Evolutionary conservation across 2,888 invertebrate species (phyloP).

Genomic region (Brachylomia viminalis): DNA sequence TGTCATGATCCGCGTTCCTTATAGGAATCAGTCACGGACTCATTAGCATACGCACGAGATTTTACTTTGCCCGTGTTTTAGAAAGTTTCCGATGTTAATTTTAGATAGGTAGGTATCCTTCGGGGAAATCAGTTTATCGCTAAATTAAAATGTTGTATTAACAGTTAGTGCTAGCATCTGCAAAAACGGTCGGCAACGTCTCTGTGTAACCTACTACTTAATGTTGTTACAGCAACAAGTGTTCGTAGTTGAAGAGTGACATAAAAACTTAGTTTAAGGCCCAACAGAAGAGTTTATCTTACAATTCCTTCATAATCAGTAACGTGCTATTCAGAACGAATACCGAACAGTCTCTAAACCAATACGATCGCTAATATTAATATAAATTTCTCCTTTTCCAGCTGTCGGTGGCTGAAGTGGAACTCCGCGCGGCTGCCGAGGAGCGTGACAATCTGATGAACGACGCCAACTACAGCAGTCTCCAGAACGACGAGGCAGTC

Average conservation of each 20-base stretch:
- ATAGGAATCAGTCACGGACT: slow-evolving; percentile 17
- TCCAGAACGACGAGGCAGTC: slow-evolving; percentile 95
- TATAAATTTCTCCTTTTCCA: slow-evolving; percentile 70
- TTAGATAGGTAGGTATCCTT: background rate
- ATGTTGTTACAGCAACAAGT: no score
- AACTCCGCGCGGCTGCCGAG: slow-evolving; percentile 94
- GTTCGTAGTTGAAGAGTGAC: background rate
- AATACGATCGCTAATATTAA: background rate
- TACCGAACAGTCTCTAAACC: background rate
- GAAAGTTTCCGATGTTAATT: slow-evolving; percentile 12
- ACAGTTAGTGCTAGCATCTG: no score
- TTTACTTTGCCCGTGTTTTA: background rate
- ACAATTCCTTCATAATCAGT: background rate
- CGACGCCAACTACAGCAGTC: slow-evolving; percentile 93
- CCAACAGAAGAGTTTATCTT: background rate
- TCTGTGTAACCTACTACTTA: background rate
- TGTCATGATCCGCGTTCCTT: background rate
- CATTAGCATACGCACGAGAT: background rate
- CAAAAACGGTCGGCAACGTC: background rate
- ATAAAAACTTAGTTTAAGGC: background rate
- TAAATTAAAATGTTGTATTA: background rate
- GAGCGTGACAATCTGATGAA: slow-evolving; percentile 95
- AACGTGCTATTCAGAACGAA: background rate
- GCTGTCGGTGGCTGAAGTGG: slow-evolving; percentile 94
- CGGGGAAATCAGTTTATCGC: background rate